These are phyloP conservation scores for Morus bassanus DNA, from an alignment of 2,797 vertebrate species.

Conservation along the genomic window DNA sequence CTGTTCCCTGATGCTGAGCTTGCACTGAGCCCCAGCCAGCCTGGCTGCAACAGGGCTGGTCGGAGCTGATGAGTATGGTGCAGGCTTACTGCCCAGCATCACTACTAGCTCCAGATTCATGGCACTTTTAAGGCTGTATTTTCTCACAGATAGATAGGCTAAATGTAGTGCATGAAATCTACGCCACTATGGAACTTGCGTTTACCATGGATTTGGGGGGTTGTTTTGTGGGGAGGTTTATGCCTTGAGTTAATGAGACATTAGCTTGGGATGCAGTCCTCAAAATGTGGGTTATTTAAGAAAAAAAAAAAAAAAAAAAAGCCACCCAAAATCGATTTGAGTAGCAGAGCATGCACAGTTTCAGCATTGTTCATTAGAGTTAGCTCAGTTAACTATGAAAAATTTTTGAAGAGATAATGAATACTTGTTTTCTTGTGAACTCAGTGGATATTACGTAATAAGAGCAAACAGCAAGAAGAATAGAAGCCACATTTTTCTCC, in stretches of 20 bases:
- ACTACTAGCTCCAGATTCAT: not conserved
- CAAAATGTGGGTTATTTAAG: not conserved
- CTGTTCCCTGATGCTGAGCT: not conserved
- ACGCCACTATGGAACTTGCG: not conserved
- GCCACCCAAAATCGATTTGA: not conserved
- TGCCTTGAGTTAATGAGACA: not conserved
- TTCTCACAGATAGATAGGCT: not conserved
- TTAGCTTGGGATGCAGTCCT: not conserved
- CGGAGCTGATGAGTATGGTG: rapidly evolving
- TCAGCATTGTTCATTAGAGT: not conserved
- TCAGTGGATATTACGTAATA: not conserved
- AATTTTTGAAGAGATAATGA: not conserved
- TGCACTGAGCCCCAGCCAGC: not conserved
- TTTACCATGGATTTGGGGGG: not conserved
- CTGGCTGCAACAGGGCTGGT: rapidly evolving
- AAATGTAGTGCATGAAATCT: not conserved
- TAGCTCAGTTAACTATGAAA: not conserved
- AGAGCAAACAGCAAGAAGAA: not conserved
- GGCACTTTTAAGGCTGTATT: not conserved
- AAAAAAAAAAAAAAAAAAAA: not conserved
- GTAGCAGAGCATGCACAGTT: not conserved
- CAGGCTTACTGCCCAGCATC: not conserved
- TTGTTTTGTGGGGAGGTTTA: not conserved
- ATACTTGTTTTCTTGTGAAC: not conserved
- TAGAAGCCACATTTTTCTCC: not conserved